Evolutionary conservation across 2,888 invertebrate species (phyloP).

Genomic region (Pristionchus mayeri): DNA sequence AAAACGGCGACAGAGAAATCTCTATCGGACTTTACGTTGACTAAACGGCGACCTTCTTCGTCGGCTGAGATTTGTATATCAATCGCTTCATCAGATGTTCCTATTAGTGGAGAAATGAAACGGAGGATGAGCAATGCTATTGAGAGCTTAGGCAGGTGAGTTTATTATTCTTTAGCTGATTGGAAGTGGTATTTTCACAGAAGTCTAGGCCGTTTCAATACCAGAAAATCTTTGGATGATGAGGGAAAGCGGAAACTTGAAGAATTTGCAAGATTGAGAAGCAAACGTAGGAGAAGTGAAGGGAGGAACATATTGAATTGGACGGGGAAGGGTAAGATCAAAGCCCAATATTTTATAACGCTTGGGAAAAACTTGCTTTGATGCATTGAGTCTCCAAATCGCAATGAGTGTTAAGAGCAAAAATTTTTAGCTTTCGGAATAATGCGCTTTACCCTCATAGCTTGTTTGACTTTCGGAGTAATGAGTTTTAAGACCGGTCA

Average conservation of each 20-base stretch:
- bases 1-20: not conserved
- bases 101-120: not conserved
- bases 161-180: no score
- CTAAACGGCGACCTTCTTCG: not conserved
- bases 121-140: constrained; percentile 45
- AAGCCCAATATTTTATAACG: no score
- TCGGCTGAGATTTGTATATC: not conserved
- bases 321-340: not conserved
- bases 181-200: not conserved
- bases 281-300: constrained; percentile 27
- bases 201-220: constrained; percentile 41
- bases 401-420: no score
- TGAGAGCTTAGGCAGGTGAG: constrained; percentile 31
- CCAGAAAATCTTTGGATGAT: constrained; percentile 19
- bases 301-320: not conserved
- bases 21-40: not conserved
- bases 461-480: no score
- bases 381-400: no score
- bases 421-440: no score
- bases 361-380: no score
- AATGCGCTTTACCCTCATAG: no score
- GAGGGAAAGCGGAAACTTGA: constrained; percentile 22
- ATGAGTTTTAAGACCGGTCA: no score
- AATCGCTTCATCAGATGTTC: not conserved
- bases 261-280: constrained; percentile 34